Evolutionary conservation across 2,888 invertebrate genomes (phyloP), one percentile per base, ranked within the genome.

Genomic region (Ophion slaviceki): DNA sequence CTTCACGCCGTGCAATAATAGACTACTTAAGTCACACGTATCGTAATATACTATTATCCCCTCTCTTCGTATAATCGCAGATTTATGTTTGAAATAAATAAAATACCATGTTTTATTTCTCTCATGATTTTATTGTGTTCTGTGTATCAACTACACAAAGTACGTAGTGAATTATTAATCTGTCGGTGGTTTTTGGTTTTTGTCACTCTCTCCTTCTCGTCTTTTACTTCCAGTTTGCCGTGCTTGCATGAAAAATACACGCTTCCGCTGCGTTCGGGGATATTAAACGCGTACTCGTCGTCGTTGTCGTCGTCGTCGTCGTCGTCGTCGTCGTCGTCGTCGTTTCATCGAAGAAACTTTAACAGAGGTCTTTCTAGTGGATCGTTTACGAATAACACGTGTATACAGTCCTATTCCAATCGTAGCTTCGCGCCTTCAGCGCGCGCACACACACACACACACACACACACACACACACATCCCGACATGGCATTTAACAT

Each of bases 161-260:
- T 88, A 90, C 84, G 84, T 91, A 90, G 88, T 91, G 90, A 91
- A 91, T 91, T 89, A 92, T 92, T 91, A 89, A 91, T 92, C 91
- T 91, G 89, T 88, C 89, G 88, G 88, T 89, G 84, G 76, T 86
- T 88, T 67, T 68, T 53, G 32, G 75, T 6, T 53, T 75, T 59
- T 62, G 36, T 2, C 53, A 53, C 53, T 53, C 53, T 53, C 53
- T 14, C 17, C 53, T 5, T 53, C 53, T 14, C 62, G 47, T 64
- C 62, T 57, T 64, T 57, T 72, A 24, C 24, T 28, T 66, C 20
- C 71, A 36, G 36, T 28, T 68, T 32, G n/a, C 10, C 47, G 11
- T 53, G 10, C 53, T 71, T 17, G 17, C 14, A 32, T 14, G 28
- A 32, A 11, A 17, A 32, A 57, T 17, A 2, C 14, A 47, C 70